A percentile compares a stretch with the other conserved stretches of the same genome.
Evolutionary conservation across 2,113 vertebrate species (phyloP).

Genomic region (Gnathochromis pfefferi): DNA sequence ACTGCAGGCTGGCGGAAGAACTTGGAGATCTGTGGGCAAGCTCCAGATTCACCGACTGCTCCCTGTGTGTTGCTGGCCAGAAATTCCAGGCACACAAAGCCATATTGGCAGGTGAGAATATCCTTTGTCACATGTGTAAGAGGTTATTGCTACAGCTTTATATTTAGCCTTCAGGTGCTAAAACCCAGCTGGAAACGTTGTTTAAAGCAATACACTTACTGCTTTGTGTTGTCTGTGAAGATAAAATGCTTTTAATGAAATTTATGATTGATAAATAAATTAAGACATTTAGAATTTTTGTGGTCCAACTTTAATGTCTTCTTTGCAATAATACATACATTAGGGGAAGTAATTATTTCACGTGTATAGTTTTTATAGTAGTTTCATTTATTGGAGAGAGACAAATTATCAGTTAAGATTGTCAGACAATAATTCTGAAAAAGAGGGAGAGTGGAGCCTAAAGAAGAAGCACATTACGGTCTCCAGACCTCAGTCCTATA

Average conservation of each 20-base stretch:
- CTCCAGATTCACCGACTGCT: constrained; percentile 87
- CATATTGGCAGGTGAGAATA: constrained; percentile 82
- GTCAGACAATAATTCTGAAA: neutral
- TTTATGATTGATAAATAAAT: neutral
- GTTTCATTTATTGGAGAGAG: rapidly evolving
- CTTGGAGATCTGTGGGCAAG: constrained; percentile 88
- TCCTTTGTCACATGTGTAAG: neutral
- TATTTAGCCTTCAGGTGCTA: neutral
- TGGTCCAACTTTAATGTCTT: neutral
- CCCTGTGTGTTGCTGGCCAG: constrained; percentile 84
- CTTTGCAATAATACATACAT: neutral
- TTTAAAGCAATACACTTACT: neutral
- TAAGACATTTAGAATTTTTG: neutral
- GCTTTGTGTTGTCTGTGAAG: neutral
- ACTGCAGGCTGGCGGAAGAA: constrained; percentile 86
- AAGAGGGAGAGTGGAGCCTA: neutral
- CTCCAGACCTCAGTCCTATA: neutral
- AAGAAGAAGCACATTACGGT: neutral
- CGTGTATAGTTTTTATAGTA: rapidly evolving
- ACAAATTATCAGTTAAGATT: neutral
- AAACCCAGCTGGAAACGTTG: neutral
- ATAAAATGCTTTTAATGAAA: neutral
- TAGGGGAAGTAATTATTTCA: neutral
- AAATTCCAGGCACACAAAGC: constrained; percentile 91
- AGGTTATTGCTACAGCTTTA: neutral